Conservation (phyloP, 2,113 vertebrate species). For the Salvelinus alpinus region DNA sequence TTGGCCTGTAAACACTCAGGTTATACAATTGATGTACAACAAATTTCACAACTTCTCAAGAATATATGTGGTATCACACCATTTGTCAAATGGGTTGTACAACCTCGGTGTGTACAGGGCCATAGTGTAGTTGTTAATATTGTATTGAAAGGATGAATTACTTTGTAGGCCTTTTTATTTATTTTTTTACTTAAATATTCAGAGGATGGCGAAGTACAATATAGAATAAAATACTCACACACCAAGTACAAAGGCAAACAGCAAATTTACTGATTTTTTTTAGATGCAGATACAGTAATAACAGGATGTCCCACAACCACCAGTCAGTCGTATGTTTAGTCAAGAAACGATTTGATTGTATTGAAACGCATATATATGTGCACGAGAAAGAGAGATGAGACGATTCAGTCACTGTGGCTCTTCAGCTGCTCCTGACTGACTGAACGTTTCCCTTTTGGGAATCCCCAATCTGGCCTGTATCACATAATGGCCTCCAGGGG, state of each 20-base stretch:
- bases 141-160: too few relatives aligned
- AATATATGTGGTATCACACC: too few relatives aligned
- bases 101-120: too few relatives aligned
- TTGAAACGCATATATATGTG: slow-evolving; percentile 38
- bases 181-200: not conserved
- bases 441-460: slow-evolving; percentile 5
- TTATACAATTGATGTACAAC: too few relatives aligned
- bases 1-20: too few relatives aligned
- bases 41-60: not conserved
- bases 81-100: too few relatives aligned
- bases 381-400: not conserved
- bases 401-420: not conserved
- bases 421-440: not conserved
- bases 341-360: slow-evolving; percentile 32
- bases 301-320: slow-evolving; percentile 17
- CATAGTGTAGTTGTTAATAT: too few relatives aligned
- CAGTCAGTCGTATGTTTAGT: slow-evolving; percentile 9
- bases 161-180: not conserved
- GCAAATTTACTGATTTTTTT: slow-evolving; percentile 36
- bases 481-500: not conserved
- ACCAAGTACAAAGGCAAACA: slow-evolving; percentile 33
- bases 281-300: slow-evolving; percentile 33
- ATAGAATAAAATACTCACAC: slow-evolving; percentile 11
- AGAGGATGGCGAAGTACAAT: not conserved
- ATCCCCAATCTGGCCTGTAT: slow-evolving; percentile 4